phyloP scores from a whole-genome alignment of 2,888 invertebrate genomes.

The Cabera pusaria region DNA sequence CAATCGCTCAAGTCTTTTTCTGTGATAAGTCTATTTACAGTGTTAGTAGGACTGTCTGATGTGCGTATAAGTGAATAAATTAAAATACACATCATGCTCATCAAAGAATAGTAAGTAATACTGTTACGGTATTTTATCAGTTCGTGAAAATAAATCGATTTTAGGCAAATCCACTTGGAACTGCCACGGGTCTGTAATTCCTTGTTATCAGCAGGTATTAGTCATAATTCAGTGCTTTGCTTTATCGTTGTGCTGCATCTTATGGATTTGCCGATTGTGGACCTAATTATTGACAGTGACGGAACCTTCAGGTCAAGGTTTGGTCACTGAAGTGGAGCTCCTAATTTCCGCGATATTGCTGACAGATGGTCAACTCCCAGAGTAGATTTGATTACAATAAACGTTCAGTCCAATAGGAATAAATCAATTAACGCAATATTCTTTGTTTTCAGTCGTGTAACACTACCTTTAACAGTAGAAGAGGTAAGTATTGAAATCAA shows the following conservation, averaged over 20 bases:
- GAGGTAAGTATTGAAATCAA: constrained; percentile 88
- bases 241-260: constrained; percentile 24
- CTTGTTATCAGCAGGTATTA: constrained; percentile 46
- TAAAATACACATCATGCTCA: constrained; percentile 84
- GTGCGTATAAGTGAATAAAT: constrained; percentile 75
- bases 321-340: constrained; percentile 32
- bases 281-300: constrained; percentile 58
- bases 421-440: constrained; percentile 15
- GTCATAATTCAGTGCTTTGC: constrained; percentile 26
- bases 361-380: constrained; percentile 49
- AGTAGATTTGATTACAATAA: constrained; percentile 5
- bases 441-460: constrained; percentile 92
- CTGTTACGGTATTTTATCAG: constrained; percentile 63
- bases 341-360: constrained; percentile 33
- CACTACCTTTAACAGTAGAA: constrained; percentile 97
- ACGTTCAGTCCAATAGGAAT: background rate
- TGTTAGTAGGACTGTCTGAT: constrained; percentile 80
- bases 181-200: constrained; percentile 45
- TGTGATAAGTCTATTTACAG: constrained; percentile 73
- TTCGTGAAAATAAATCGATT: constrained; percentile 74
- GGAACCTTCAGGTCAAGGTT: constrained; percentile 63
- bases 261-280: constrained; percentile 26
- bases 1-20: constrained; percentile 77
- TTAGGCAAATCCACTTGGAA: constrained; percentile 51
- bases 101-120: constrained; percentile 88